A percentile compares a stretch with the other conserved stretches of the same genome.
Conservation (phyloP, 2,797 vertebrate genomes). For the Propithecus perrieri region DNA sequence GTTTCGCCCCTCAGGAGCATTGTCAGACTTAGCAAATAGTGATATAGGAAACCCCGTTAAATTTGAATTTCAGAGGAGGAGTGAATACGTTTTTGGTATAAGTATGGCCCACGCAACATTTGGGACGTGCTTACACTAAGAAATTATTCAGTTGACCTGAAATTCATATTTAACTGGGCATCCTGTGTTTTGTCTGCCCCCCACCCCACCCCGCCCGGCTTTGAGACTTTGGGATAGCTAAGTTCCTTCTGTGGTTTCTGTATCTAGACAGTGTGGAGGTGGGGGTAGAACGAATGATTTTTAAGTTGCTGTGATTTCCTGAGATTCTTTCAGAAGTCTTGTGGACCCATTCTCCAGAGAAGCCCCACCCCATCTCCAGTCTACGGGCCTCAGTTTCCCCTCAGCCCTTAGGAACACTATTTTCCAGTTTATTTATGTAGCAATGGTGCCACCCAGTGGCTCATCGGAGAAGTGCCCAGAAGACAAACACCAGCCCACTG, state of each 20-base stretch:
- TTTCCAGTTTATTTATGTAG: neutral
- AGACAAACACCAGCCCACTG: neutral
- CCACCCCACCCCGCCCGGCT: neutral
- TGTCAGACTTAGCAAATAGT: neutral
- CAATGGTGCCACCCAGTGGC: conserved; percentile 18
- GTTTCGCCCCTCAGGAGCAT: neutral
- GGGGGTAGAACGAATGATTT: neutral
- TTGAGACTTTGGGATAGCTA: neutral
- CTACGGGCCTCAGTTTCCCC: neutral
- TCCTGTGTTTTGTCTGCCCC: neutral
- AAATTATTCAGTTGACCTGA: neutral
- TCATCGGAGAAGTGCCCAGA: neutral
- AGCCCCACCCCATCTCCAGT: neutral
- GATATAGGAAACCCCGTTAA: neutral
- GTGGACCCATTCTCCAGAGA: neutral
- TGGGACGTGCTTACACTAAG: neutral
- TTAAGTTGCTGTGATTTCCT: neutral
- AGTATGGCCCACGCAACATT: neutral
- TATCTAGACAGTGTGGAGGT: neutral
- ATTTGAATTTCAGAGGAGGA: neutral
- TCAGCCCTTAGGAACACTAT: neutral
- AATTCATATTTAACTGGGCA: neutral
- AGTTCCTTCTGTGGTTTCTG: neutral
- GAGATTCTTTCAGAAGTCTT: neutral
- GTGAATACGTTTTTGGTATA: neutral